These are phyloP conservation scores for Schlechtendalia chinensis DNA, from an alignment of 1,140 invertebrate species.

Conservation along the genomic window DNA sequence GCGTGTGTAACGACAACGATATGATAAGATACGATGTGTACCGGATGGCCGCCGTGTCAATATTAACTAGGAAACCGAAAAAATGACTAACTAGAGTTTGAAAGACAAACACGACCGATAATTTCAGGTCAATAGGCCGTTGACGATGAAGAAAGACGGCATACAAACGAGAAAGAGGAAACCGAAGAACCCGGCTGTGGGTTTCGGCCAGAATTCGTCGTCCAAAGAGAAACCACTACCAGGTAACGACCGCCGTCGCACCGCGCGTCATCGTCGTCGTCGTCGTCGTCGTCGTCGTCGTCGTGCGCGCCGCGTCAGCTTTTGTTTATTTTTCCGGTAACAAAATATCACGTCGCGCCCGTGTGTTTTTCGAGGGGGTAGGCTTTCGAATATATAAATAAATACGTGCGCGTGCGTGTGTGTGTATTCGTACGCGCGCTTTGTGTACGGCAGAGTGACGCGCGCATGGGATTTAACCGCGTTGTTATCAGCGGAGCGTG, in stretches of 20 bases:
- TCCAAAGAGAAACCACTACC: conserved; percentile 41
- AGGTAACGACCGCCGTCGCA: conserved; percentile 2
- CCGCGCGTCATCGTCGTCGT: too few species aligned
- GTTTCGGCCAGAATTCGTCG: conserved; percentile 41
- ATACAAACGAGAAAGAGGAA: conserved; percentile 92
- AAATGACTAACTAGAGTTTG: conserved; percentile 39
- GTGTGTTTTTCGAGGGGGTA: conserved; percentile 8
- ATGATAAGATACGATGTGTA: neutral
- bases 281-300: too few species aligned
- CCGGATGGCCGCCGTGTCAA: conserved; percentile 37
- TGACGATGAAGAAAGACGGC: conserved; percentile 94
- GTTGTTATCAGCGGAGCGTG: conserved; percentile 36
- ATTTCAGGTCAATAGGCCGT: conserved; percentile 74
- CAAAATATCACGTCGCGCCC: neutral
- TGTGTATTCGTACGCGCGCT: too few species aligned
- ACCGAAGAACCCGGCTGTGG: conserved; percentile 53
- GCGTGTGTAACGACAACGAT: too few species aligned
- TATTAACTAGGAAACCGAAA: conserved; percentile 34
- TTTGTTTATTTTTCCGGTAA: conserved; percentile 17
- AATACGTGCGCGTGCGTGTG: too few species aligned
- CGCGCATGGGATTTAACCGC: conserved; percentile 30
- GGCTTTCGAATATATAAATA: neutral
- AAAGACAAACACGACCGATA: conserved; percentile 14
- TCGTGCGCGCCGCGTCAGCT: too few species aligned
- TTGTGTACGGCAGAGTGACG: neutral